phyloP scores from a whole-genome alignment of 2,113 vertebrate species.

The Tichodroma muraria region DNA sequence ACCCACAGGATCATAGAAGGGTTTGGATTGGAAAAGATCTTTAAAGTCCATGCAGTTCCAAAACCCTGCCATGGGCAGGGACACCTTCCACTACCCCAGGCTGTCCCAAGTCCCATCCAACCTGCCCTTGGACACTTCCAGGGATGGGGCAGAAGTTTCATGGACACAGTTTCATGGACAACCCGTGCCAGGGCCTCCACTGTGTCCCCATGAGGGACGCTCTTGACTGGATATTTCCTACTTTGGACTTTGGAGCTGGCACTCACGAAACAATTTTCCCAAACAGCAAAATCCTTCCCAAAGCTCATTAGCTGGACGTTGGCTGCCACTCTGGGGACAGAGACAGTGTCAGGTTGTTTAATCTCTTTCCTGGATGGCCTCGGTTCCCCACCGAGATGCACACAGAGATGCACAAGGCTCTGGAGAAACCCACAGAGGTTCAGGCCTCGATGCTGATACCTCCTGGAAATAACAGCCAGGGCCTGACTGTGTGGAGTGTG shows the following conservation, averaged over 20 bases:
- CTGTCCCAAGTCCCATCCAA: rapidly evolving
- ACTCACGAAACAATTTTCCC: neutral
- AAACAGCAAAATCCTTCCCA: neutral
- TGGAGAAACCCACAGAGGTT: neutral
- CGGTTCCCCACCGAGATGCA: rapidly evolving
- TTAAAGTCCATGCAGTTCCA: neutral
- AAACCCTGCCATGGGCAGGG: rapidly evolving
- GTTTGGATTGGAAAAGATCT: neutral
- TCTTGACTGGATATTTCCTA: neutral
- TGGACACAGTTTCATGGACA: neutral
- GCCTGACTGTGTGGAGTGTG: neutral
- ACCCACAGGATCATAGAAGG: neutral
- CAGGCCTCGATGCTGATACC: neutral
- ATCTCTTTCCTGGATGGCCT: neutral
- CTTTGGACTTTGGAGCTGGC: neutral
- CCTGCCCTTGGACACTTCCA: neutral
- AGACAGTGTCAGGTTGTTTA: neutral
- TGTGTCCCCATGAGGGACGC: neutral
- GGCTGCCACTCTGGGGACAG: neutral
- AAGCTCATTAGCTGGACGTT: neutral
- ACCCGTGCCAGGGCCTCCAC: neutral
- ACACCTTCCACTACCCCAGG: neutral
- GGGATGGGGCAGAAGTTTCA: neutral
- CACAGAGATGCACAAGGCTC: neutral
- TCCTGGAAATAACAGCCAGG: neutral